phyloP scores from a whole-genome alignment of 2,888 invertebrate genomes.

The Eupithecia pulchellata region DNA sequence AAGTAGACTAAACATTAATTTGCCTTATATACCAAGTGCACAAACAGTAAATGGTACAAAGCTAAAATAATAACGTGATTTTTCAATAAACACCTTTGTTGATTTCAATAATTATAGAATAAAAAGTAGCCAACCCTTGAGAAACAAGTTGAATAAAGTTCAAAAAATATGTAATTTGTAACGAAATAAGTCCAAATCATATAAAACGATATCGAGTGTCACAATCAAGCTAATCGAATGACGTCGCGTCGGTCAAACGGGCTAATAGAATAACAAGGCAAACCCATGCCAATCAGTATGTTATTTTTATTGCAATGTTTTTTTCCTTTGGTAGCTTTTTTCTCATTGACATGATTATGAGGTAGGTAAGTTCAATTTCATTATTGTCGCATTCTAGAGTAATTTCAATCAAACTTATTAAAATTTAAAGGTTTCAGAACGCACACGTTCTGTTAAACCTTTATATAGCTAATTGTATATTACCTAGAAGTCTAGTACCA shows the following conservation, averaged over 20 bases:
- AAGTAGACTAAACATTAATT: no score
- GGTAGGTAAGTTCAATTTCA: background rate
- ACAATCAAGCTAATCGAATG: constrained; percentile 45
- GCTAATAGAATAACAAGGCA: constrained; percentile 33
- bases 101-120: no score
- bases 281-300: constrained; percentile 37
- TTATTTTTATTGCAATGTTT: background rate
- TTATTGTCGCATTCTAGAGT: background rate
- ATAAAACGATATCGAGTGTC: constrained; percentile 28
- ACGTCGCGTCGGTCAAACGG: constrained; percentile 36
- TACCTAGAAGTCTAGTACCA: background rate
- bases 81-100: no score
- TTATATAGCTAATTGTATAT: background rate
- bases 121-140: no score
- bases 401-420: no score
- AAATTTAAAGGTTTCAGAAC: no score
- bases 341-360: background rate
- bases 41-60: no score
- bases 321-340: background rate
- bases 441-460: background rate
- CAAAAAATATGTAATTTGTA: constrained; percentile 5
- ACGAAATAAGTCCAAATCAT: constrained; percentile 16
- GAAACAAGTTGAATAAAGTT: background rate
- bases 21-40: no score
- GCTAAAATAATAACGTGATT: no score